Percentiles rank a stretch among this genome's conserved stretches.
Evolutionary conservation across 2,888 invertebrate species (phyloP).

Genomic region (Arrhopalites spinosus): DNA sequence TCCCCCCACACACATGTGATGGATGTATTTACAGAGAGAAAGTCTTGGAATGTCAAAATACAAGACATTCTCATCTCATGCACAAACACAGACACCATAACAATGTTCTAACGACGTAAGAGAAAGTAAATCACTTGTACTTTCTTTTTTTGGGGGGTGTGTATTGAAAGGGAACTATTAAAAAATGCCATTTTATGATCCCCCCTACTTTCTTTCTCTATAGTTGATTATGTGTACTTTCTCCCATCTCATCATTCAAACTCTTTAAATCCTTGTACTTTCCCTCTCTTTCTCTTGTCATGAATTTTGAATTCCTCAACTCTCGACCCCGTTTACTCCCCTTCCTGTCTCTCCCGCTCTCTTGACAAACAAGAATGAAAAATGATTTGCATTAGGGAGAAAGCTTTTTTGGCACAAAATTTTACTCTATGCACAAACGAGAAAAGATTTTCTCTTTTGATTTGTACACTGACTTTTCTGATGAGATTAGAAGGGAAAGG

Average conservation of each 20-base stretch:
- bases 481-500: neutral
- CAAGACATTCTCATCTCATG: neutral
- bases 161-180: slow-evolving; percentile 41
- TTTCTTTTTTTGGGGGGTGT: too few species aligned
- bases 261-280: neutral
- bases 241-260: neutral
- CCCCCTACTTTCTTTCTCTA: neutral
- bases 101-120: slow-evolving; percentile 38
- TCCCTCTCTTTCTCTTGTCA: too few species aligned
- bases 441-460: neutral
- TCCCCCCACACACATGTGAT: neutral
- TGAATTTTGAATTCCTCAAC: neutral
- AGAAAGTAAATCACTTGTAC: slow-evolving; percentile 39
- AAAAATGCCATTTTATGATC: slow-evolving; percentile 43
- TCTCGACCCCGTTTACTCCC: neutral
- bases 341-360: neutral
- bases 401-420: too few species aligned
- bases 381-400: neutral
- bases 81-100: slow-evolving; percentile 10
- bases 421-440: neutral
- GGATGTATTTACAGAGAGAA: neutral
- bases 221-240: neutral
- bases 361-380: neutral
- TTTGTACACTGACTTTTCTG: neutral
- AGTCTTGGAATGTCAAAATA: too few species aligned